These are phyloP conservation scores for Lates japonicus DNA, from an alignment of 2,797 vertebrate genomes.

Conservation along the genomic window DNA sequence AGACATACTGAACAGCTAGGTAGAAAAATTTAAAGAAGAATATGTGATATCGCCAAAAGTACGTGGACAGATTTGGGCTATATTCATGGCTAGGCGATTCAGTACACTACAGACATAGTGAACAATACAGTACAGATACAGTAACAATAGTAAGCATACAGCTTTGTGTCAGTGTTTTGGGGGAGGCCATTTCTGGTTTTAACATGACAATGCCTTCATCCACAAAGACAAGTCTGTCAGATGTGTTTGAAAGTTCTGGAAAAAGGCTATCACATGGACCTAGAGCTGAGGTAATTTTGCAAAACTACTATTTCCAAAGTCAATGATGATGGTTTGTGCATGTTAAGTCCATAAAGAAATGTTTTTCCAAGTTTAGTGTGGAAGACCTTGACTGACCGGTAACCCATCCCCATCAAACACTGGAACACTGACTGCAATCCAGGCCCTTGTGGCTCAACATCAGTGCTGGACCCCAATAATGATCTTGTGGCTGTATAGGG, in stretches of 20 bases:
- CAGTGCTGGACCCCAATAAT: neutral
- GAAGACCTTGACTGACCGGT: neutral
- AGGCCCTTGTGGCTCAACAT: neutral
- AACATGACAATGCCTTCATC: neutral
- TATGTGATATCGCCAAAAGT: neutral
- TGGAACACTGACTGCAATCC: neutral
- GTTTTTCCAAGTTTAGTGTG: neutral
- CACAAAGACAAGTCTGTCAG: neutral
- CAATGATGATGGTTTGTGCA: neutral
- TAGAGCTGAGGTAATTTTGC: neutral
- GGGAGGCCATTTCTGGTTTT: neutral
- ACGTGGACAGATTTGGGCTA: neutral
- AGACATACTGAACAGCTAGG: neutral
- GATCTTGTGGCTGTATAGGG: neutral
- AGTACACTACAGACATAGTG: too few species aligned
- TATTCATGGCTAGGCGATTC: neutral
- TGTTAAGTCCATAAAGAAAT: neutral
- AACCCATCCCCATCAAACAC: neutral
- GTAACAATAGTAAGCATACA: neutral
- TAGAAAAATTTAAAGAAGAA: neutral
- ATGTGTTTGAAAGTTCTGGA: neutral
- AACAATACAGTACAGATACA: too few species aligned
- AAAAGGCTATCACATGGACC: neutral
- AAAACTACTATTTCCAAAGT: neutral
- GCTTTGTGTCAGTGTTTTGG: neutral